A percentile compares a stretch with the other conserved stretches of the same genome.
Evolutionary conservation across 1,140 invertebrate genomes (phyloP).

Genomic region (Hesperophylax magnus): DNA sequence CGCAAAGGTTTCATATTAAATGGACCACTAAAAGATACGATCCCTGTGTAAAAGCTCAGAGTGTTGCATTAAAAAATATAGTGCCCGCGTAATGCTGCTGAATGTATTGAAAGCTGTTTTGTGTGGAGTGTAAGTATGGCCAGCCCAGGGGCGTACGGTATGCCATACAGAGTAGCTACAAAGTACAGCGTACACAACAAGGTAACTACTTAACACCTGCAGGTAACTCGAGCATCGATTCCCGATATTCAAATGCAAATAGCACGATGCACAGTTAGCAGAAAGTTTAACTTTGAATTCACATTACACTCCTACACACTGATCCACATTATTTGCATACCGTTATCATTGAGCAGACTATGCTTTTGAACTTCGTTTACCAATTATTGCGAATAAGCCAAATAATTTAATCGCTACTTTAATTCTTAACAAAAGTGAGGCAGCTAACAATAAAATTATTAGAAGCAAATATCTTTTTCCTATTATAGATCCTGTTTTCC

Average conservation of each 20-base stretch:
- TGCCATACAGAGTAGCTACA: no score
- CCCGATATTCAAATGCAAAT: conserved; percentile 11
- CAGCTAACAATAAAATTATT: no score
- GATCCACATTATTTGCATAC: no score
- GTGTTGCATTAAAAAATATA: conserved; percentile 58
- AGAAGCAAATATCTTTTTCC: no score
- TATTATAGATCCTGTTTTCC: no score
- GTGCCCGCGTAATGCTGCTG: conserved; percentile 46
- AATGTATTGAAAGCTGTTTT: conserved; percentile 55
- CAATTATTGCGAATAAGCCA: no score
- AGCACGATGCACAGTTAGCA: background rate
- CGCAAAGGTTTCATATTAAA: conserved; percentile 56
- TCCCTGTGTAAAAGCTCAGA: conserved; percentile 52
- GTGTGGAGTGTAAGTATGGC: conserved; percentile 36
- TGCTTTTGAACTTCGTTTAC: no score
- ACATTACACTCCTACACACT: no score
- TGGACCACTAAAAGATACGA: conserved; percentile 57
- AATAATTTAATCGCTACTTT: no score
- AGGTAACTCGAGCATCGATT: background rate
- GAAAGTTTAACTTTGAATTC: no score
- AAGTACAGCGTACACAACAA: background rate
- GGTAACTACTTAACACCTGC: background rate
- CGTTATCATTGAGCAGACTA: no score
- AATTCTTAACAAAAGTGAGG: no score
- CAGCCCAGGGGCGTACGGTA: background rate